These are phyloP conservation scores for Metaphire vulgaris DNA, from an alignment of 1,140 invertebrate genomes.

Conservation along the genomic window DNA sequence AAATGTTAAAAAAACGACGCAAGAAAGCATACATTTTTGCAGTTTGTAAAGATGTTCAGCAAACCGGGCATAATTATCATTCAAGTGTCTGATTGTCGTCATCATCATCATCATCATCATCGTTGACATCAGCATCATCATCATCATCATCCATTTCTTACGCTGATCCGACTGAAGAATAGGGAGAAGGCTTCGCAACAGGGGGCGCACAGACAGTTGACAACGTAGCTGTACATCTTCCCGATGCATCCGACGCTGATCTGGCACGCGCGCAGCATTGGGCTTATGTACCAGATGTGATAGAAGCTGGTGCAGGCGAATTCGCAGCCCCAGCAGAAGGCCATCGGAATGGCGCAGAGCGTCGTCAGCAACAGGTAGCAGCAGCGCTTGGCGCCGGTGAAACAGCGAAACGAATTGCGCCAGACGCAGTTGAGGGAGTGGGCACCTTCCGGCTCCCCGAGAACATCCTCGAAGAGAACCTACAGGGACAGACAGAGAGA, in stretches of 20 bases:
- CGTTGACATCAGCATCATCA: too few species aligned
- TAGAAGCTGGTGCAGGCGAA: slow-evolving; percentile 68
- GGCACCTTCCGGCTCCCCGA: slow-evolving; percentile 69
- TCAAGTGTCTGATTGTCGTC: too few species aligned
- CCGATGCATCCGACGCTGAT: slow-evolving; percentile 62
- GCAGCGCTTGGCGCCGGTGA: slow-evolving; percentile 61
- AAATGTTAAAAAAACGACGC: too few species aligned
- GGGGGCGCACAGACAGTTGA: slow-evolving; percentile 61
- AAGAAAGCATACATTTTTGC: too few species aligned
- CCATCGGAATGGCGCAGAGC: slow-evolving; percentile 62
- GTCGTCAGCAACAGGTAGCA: slow-evolving; percentile 66
- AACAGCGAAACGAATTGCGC: slow-evolving; percentile 64
- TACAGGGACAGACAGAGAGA: slow-evolving; percentile 15
- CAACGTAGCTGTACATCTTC: slow-evolving; percentile 56
- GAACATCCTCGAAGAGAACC: slow-evolving; percentile 65
- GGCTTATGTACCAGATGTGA: slow-evolving; percentile 52
- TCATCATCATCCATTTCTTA: slow-evolving; percentile 37
- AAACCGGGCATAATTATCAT: too few species aligned
- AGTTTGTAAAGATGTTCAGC: too few species aligned
- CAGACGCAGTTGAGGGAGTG: slow-evolving; percentile 68
- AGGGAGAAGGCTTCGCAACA: slow-evolving; percentile 60
- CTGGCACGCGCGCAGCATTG: slow-evolving; percentile 37
- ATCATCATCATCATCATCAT: too few species aligned
- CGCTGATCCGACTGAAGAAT: slow-evolving; percentile 60
- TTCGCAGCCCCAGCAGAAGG: slow-evolving; percentile 63